These are phyloP conservation scores for Ericerus pela DNA, from an alignment of 1,140 invertebrate species.

Conservation along the genomic window DNA sequence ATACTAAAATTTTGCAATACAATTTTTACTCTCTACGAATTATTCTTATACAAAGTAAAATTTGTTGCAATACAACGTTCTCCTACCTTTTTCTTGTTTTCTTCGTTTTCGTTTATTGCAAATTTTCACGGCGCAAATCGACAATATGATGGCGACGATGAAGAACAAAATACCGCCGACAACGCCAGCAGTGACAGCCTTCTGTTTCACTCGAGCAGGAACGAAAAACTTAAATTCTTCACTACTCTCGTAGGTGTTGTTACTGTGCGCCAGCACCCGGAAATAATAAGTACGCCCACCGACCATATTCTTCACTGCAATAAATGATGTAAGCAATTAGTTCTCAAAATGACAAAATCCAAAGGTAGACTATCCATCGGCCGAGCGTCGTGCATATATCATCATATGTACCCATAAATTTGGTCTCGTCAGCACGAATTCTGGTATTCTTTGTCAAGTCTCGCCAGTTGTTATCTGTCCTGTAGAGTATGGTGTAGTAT, in stretches of 20 bases:
- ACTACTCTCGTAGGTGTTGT: constrained; percentile 63
- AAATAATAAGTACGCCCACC: constrained; percentile 80
- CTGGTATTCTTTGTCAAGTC: constrained; percentile 61
- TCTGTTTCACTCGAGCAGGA: constrained; percentile 73
- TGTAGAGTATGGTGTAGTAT: constrained; percentile 83
- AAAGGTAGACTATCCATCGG: too few relatives aligned
- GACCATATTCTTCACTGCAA: constrained; percentile 75
- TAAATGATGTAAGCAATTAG: constrained; percentile 15
- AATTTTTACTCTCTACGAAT: too few relatives aligned
- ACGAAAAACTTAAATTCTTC: constrained; percentile 75
- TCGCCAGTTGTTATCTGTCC: constrained; percentile 72
- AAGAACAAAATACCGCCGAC: constrained; percentile 90
- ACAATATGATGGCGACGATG: constrained; percentile 88
- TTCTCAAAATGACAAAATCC: constrained; percentile 10
- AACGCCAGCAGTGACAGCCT: constrained; percentile 82
- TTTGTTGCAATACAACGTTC: too few relatives aligned
- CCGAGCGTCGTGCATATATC: too few relatives aligned
- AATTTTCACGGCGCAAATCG: constrained; percentile 90
- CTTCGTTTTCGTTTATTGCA: constrained; percentile 89
- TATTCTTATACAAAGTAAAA: too few relatives aligned
- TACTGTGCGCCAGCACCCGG: constrained; percentile 69
- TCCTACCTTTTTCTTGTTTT: constrained; percentile 90
- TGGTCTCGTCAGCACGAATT: constrained; percentile 72
- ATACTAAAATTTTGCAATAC: too few relatives aligned
- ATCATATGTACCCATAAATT: constrained; percentile 53